These are phyloP conservation scores for Mustela nigripes DNA, from an alignment of 2,113 vertebrate genomes.

Conservation along the genomic window DNA sequence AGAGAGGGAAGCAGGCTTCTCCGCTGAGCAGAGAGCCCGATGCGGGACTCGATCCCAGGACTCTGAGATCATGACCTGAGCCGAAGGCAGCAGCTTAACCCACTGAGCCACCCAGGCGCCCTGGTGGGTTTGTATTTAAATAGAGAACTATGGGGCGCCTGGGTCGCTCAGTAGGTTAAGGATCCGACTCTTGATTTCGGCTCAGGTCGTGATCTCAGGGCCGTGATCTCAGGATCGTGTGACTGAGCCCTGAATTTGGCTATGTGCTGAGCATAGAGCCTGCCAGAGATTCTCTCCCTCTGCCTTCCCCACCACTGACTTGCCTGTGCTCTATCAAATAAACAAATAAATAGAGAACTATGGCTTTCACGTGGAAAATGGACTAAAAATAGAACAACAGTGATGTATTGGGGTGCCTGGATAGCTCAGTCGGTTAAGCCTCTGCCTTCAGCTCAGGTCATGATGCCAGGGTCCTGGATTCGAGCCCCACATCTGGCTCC, in stretches of 20 bases:
- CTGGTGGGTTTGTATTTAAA: slow-evolving; percentile 8
- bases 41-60: too few relatives aligned
- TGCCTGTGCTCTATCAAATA: background rate
- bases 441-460: too few relatives aligned
- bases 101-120: too few relatives aligned
- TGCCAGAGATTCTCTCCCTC: background rate
- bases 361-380: background rate
- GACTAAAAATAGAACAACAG: too few relatives aligned
- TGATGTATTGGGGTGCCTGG: too few relatives aligned
- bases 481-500: too few relatives aligned
- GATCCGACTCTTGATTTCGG: background rate
- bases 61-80: too few relatives aligned
- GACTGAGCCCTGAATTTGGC: background rate
- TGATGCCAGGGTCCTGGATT: too few relatives aligned
- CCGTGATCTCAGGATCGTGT: background rate
- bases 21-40: too few relatives aligned
- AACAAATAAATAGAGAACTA: background rate
- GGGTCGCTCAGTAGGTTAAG: background rate
- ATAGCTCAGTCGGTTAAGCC: too few relatives aligned
- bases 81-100: too few relatives aligned
- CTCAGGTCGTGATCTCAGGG: background rate
- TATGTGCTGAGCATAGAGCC: background rate
- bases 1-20: too few relatives aligned
- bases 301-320: background rate
- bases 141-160: background rate